Evolutionary conservation across 2,888 invertebrate genomes (phyloP), one percentile per base, ranked within the genome.

Genomic region (Theodoxus fluviatilis): DNA sequence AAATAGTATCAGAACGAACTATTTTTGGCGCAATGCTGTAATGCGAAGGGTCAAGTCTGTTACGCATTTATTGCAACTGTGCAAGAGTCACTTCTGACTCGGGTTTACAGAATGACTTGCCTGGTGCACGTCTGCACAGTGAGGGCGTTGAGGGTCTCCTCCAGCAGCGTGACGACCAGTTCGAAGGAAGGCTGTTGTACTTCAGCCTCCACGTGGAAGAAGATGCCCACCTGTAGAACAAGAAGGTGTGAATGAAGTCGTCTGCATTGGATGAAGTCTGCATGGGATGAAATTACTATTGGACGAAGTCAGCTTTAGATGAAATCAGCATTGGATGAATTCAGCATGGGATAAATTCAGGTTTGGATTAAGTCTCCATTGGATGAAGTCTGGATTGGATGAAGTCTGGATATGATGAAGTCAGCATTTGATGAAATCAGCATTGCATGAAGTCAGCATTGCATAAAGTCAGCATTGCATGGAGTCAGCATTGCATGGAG

Each of bases 121-220:
- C 67, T 80, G n/a, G 82, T 72, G 64, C 83, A 83, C 18, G 81
- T 77, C 65, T 80, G 72, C 0, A 83, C 67, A 25, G 75, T 73
- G 47, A 84, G 69, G 6, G 74, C 57, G 55, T 82, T 78, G 18
- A 79, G 70, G 4, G 78, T 76, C 57, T 82, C 83, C 22, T 79
- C 74, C 9, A 77, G 66, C 37, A 84, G 72, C 4, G 73, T 79
- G 12, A 80, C 79, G n/a, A 71, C 75, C 28, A 83, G 72, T 18
- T 82, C 80, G 75, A 84, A 84, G 18, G 80, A 77, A 33, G 77
- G 76, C 33, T 77, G 78, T 71, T 79, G 76, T 22, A 80, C 79
- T 64, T 83, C 81, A 65, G 77, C 78, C 57, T 82, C 81, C 9
- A 83, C 81, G 70, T 83, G 78, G 76, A 81, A 83, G 38, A 78